Evolutionary conservation across 1,140 invertebrate genomes (phyloP).

Genomic region (Lasioglossum albipes): DNA sequence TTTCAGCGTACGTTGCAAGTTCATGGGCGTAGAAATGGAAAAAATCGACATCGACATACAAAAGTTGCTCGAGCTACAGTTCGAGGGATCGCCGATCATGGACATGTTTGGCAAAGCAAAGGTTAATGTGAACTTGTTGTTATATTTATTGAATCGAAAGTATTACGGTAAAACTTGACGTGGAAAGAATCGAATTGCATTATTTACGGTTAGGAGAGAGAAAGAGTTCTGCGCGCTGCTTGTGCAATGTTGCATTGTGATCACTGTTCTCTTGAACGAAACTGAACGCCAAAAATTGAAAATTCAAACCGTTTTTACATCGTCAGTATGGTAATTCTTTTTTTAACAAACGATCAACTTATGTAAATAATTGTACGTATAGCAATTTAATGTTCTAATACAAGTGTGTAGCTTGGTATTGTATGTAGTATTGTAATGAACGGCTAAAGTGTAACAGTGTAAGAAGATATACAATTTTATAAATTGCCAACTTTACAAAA

Average conservation of each 20-base stretch:
- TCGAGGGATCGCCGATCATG: conserved; percentile 89
- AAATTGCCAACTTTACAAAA: neutral
- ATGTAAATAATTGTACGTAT: conserved; percentile 37
- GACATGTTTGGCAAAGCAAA: conserved; percentile 90
- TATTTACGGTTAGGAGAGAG: neutral
- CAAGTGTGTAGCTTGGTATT: neutral
- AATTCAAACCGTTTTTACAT: neutral
- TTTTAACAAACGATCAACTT: neutral
- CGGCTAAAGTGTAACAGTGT: neutral
- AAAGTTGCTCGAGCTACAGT: conserved; percentile 89
- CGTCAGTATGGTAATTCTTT: neutral
- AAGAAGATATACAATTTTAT: conserved; percentile 3
- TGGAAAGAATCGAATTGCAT: neutral
- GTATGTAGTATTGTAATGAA: conserved; percentile 2
- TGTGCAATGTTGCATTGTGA: conserved; percentile 25
- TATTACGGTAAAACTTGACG: conserved; percentile 84
- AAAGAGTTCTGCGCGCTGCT: conserved; percentile 8
- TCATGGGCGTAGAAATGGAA: conserved; percentile 90
- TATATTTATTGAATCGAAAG: conserved; percentile 89
- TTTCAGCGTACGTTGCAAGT: conserved; percentile 88
- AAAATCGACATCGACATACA: conserved; percentile 88
- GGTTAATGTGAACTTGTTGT: conserved; percentile 89
- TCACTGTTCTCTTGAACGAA: neutral
- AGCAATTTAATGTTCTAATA: conserved; percentile 6
- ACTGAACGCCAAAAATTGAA: neutral